Evolutionary conservation across 2,888 invertebrate genomes (phyloP), one percentile per base, ranked within the genome.

Genomic region (Syrista parreyssii): DNA sequence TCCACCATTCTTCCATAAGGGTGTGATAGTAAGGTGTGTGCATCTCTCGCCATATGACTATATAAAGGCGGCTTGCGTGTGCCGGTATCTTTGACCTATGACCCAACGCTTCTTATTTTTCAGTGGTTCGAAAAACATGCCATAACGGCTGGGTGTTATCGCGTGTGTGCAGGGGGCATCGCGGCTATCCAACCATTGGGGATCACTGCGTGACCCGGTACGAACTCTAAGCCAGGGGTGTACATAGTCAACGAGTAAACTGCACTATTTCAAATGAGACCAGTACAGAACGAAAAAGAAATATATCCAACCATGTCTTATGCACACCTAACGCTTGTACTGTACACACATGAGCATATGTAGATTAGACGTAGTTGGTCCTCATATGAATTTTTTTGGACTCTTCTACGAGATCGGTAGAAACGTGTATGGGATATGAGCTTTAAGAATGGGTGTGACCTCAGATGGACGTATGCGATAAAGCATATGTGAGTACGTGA

Each of bases 121-220:
- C 82, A 81, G 85, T 85, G 84, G 86, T 84, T 84, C 84, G 88
- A 88, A 88, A 87, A 88, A 88, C 86, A 88, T 85, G 87, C 84
- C 85, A 85, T 86, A 84, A 84, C 84, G 83, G 83, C 84, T 79
- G 81, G 84, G 78, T 86, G 88, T 88, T 89, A 89, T 89, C 89
- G 89, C 86, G 85, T 88, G 89, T 84, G 88, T 86, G 87, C 90
- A 88, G 90, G 90, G 90, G 90, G 90, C 90, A 89, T 88, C 89
- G 86, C 86, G 85, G 88, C 86, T 88, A 88, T 89, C 88, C 88
- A 83, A 82, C 84, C 83, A 72, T 84, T 15, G 82, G 87, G 85
- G 88, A 85, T 89, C 87, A 86, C 82, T 81, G 79, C 31, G 80
- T 82, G 84, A 84, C 84, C 82, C 83, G 79, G 77, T 82, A 82